These are phyloP conservation scores for Coecobrya sp. DNA, from an alignment of 2,888 invertebrate species.

Conservation along the genomic window DNA sequence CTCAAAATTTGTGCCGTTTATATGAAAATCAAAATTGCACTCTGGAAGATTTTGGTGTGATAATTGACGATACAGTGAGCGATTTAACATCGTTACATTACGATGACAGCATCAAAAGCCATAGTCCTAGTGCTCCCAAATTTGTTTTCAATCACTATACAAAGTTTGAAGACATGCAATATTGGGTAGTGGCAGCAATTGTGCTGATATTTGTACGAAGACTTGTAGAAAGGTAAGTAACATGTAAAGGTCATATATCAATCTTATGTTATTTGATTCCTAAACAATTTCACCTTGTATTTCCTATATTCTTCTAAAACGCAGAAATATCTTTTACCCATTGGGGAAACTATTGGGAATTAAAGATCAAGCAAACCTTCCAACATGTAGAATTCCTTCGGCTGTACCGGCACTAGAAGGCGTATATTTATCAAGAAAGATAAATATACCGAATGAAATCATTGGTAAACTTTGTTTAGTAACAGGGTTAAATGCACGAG, in stretches of 20 bases:
- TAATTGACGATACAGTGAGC: too few species aligned
- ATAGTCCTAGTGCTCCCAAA: not conserved
- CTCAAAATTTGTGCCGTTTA: not conserved
- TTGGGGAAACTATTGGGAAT: conserved; percentile 22
- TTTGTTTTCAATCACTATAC: not conserved
- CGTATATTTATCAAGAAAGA: not conserved
- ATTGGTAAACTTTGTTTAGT: not conserved
- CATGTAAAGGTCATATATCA: not conserved
- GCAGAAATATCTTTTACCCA: conserved; percentile 29
- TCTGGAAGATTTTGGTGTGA: not conserved
- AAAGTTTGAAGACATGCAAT: not conserved
- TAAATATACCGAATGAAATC: not conserved
- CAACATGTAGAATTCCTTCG: conserved; percentile 4
- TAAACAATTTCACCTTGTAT: not conserved
- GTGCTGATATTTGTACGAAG: not conserved
- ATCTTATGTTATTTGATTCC: not conserved
- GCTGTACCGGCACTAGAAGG: not conserved
- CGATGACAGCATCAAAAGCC: not conserved
- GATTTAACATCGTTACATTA: not conserved
- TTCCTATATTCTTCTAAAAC: too few species aligned
- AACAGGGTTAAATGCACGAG: conserved; percentile 93
- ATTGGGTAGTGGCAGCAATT: conserved; percentile 57
- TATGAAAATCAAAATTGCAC: not conserved
- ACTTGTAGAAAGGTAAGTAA: conserved; percentile 37
- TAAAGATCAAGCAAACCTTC: not conserved